A percentile compares a stretch with the other conserved stretches of the same genome.
phyloP scores from a whole-genome alignment of 2,797 vertebrate genomes.

The Xenopus petersii region DNA sequence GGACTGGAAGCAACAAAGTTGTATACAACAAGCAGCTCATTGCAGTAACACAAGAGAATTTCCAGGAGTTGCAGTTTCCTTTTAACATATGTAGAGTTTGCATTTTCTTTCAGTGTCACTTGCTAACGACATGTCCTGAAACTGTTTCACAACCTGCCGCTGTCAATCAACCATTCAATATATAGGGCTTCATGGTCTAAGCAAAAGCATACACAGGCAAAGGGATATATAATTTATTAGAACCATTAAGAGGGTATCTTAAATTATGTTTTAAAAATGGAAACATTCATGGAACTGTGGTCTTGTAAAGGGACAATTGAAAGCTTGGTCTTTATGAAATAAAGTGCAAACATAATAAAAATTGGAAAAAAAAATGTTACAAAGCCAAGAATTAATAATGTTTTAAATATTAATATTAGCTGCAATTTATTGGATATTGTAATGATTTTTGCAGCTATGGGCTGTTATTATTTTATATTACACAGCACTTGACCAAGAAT shows the following conservation, averaged over 20 bases:
- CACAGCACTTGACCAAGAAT: too few relatives aligned
- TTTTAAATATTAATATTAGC: too few relatives aligned
- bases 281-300: neutral
- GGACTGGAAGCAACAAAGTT: neutral
- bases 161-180: slow-evolving; percentile 45
- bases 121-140: slow-evolving; percentile 52
- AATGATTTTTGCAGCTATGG: too few relatives aligned
- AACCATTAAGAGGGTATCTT: neutral
- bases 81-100: slow-evolving; percentile 34
- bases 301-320: neutral
- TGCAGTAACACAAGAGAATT: slow-evolving; percentile 28
- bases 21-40: neutral
- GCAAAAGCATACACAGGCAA: slow-evolving; percentile 15
- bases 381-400: too few relatives aligned
- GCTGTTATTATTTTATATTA: too few relatives aligned
- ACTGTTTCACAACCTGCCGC: slow-evolving; percentile 57
- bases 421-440: too few relatives aligned
- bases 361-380: too few relatives aligned
- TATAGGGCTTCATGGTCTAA: slow-evolving; percentile 1
- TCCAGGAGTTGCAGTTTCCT: slow-evolving; percentile 36
- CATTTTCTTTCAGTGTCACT: slow-evolving; percentile 52
- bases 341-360: too few relatives aligned
- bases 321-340: too few relatives aligned
- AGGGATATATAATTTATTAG: slow-evolving; percentile 14
- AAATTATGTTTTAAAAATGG: neutral